Evolutionary conservation across 30 jellyfish, hydroid and myxozoan genomes (phyloP), one percentile per base, ranked within the genome.

Genomic region (Hydra vulgaris): DNA sequence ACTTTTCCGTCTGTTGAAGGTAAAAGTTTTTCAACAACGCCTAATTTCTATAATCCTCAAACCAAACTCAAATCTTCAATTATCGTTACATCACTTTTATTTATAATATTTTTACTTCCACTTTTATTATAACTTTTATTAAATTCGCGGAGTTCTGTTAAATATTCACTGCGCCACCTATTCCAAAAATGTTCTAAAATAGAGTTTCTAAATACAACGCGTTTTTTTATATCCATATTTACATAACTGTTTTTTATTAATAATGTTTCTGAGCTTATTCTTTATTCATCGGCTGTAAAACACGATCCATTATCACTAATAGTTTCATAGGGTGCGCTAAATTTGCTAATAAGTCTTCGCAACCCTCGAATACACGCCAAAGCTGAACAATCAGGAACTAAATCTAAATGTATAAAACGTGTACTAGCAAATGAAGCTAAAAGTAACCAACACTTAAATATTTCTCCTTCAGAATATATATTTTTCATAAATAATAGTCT

Each of bases 321-420:
- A 8, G 25, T 20, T 16, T 25, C 17, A 5, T 79, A 1, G 25
- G 89, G 74, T n/a, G 73, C n/a, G n/a, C n/a, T n/a, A 18, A 85
- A 80, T 23, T 76, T 55, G 17, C 92, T 15, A 7, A 52, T 25
- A 15, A 76, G 73, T 17, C 68, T 25, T 73, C 61, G 79, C 53
- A 83, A 76, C 21, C 70, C 83, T 21, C 90, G 83, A 8, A 83
- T 53, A 74, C 76, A 74, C 8, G 92, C 69, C 26, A 40, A 15
- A 61, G 83, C 26, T 0, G 76, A 1, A 1, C 77, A 70, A 27
- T 76, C 75, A 15, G 81, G 72, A 18, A 23, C 88, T 21, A 76
- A 25, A 20, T 83, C 90, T 12, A 83, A 66, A 83, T 83, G 90
- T 8, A 83, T 17, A 18, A 86, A 69, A 18, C 90, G 82, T 7